Evolutionary conservation across 2,888 invertebrate species (phyloP), one percentile per base, ranked within the genome.

Genomic region (Corbicula japonica): DNA sequence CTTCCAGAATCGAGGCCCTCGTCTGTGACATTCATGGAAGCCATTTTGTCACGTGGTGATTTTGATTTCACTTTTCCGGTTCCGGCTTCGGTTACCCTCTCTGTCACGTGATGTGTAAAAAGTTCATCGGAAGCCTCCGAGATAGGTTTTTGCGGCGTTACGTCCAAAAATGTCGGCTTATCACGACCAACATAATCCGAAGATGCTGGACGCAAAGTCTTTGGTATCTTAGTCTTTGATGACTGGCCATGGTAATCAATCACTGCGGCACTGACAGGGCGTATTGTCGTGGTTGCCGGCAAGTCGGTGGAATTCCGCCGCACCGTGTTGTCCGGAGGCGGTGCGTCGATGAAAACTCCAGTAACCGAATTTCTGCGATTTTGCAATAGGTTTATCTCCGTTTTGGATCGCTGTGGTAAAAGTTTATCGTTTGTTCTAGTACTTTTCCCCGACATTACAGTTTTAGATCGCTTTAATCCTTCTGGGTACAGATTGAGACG

Each of bases 341-440:
- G 86, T 1, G 77, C 86, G 52, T 89, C 90, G 15, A 87, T 88
- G 77, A 88, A 89, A 1, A 84, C 86, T 2, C 88, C 89, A 0
- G 87, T 88, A 0, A 91, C 87, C n/a, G 90, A 91, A 69, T 89
- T 88, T 54, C 83, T 88, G 21, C 84, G 68, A 41, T 78, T 75
- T 26, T 62, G 54, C 23, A 56, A 35, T 35, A 83, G 66, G 32
- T 74, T 74, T 21, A 66, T 74, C 1, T 66, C 70, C 4, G 83
- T 83, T 30, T 73, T 44, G 1, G 83, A 74, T 35, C 79, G 60
- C n/a, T 60, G 56, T 38, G 70, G 68, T 18, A 80, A 30, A 4
- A 80, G 30, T 75, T 80, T 79, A 18, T 73, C 73, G 8, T 41
- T 70, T 5, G 58, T 65, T 15, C 50, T 48, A 6, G 28, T 34